Percentiles rank a stretch among this genome's conserved stretches.
These are phyloP conservation scores for Oophaga pumilio DNA, from an alignment of 2,113 vertebrate genomes.

Conservation along the genomic window DNA sequence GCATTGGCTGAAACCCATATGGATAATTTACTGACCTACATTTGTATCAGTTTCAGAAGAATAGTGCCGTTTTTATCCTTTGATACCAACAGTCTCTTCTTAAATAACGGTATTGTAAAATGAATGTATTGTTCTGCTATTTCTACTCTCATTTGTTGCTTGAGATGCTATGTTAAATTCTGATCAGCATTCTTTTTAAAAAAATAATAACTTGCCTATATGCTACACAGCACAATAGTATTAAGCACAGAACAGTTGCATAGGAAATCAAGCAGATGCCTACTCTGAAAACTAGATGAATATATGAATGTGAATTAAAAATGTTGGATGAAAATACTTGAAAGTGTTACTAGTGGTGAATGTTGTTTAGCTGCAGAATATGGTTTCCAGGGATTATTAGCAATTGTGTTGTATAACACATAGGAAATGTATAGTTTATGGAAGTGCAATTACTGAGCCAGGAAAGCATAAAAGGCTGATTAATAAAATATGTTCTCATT, in stretches of 20 bases:
- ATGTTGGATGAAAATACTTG: neutral
- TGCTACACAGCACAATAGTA: slow-evolving; percentile 54
- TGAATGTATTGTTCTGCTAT: slow-evolving; percentile 56
- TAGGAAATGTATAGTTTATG: neutral
- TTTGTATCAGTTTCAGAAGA: slow-evolving; percentile 54
- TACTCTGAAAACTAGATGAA: neutral
- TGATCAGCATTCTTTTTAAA: slow-evolving; percentile 46
- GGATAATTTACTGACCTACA: slow-evolving; percentile 60
- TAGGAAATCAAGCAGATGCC: neutral
- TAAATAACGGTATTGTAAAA: slow-evolving; percentile 22
- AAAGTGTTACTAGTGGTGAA: neutral
- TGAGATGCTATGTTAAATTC: slow-evolving; percentile 57
- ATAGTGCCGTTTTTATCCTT: neutral
- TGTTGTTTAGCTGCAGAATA: neutral
- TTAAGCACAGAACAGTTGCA: slow-evolving; percentile 54
- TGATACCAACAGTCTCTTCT: slow-evolving; percentile 31
- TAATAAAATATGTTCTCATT: neutral
- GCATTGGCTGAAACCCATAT: slow-evolving; percentile 49
- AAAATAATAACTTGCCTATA: slow-evolving; percentile 38
- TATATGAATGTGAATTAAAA: neutral
- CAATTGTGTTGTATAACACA: neutral
- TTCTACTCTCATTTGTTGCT: slow-evolving; percentile 57
- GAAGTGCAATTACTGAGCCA: neutral
- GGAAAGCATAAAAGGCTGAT: neutral
- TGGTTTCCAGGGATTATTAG: neutral